Evolutionary conservation across 2,113 vertebrate species (phyloP), one percentile per base, ranked within the genome.

Genomic region (Gnathonemus echidnorhynchus): DNA sequence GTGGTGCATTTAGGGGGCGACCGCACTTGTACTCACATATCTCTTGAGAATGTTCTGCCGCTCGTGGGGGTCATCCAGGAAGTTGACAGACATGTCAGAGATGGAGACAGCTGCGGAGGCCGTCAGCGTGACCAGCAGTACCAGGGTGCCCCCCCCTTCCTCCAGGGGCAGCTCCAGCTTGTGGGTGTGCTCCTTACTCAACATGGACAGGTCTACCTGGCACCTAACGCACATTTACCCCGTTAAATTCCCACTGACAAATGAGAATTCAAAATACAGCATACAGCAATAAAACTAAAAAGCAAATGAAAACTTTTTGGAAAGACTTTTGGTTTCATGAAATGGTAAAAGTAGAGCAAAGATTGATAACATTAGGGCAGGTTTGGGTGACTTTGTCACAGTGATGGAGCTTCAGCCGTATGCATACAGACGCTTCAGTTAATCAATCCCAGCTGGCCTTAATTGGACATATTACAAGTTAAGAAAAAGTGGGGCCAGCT

Each of bases 81-180:
- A 95, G 90, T 93, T 97, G 94, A 95, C 2, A 0, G 97, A 96
- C 92, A 98, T 95, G 93, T 99, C 97, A 0, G 97, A 96, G 91
- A 98, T 96, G 70, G 96, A 97, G 91, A 98, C 96, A 0, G 96
- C 95, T 15, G 96, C 92, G 0, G 98, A 97, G 89, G 98, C 97
- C 0, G 98, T 99, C 91, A 99, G 95, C 21, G 97, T 98, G 93
- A 99, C 96, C 94, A 98, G 95, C 90, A 99, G 90, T 15, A 98
- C 96, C 93, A 99, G 92, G 62, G 35, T 92, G 0, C 98, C 98
- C 93, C 96, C 95, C 21, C 95, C 95, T 91, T 97, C 98, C 93
- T 98, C 97, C 93, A 99, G 95, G 0, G 94, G 92, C 52, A 98
- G 49, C 89, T 98, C 96, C 94, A 99, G 0, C 90, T 96, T 97